Conservation (phyloP, 2,113 vertebrate species). For the Ramphastos sulfuratus region DNA sequence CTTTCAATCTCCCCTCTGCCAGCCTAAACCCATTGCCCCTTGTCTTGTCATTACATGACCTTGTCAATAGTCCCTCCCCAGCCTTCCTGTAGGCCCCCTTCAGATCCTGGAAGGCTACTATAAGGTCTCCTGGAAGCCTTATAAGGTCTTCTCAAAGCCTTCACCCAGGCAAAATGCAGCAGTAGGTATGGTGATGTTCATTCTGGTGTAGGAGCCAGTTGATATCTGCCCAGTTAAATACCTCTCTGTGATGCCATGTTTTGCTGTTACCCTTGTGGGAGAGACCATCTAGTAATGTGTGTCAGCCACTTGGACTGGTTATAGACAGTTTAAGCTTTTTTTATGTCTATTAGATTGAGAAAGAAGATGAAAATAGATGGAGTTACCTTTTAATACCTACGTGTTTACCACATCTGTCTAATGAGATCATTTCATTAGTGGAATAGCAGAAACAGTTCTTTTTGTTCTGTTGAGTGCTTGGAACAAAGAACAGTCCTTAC, state of each 20-base stretch:
- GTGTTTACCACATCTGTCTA: neutral
- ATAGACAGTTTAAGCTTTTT: neutral
- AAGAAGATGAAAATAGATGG: conserved; percentile 16
- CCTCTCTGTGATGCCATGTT: neutral
- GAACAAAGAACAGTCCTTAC: conserved; percentile 20
- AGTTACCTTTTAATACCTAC: conserved; percentile 20
- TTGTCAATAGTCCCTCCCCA: too few species aligned
- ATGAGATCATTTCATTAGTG: conserved; percentile 39
- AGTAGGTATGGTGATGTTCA: neutral
- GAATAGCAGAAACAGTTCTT: conserved; percentile 13
- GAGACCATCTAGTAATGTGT: neutral
- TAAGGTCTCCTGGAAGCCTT: too few species aligned
- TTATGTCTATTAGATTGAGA: neutral
- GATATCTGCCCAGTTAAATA: neutral
- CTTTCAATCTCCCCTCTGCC: too few species aligned
- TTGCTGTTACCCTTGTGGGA: neutral
- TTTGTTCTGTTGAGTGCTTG: conserved; percentile 26
- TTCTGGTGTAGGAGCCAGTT: neutral
- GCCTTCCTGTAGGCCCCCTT: too few species aligned
- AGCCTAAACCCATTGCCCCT: too few species aligned
- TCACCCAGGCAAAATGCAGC: neutral
- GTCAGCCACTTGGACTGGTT: neutral
- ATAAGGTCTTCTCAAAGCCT: too few species aligned
- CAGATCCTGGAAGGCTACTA: too few species aligned
- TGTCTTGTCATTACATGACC: too few species aligned